These are phyloP conservation scores for Periparus ater DNA, from an alignment of 2,797 vertebrate species.

Conservation along the genomic window DNA sequence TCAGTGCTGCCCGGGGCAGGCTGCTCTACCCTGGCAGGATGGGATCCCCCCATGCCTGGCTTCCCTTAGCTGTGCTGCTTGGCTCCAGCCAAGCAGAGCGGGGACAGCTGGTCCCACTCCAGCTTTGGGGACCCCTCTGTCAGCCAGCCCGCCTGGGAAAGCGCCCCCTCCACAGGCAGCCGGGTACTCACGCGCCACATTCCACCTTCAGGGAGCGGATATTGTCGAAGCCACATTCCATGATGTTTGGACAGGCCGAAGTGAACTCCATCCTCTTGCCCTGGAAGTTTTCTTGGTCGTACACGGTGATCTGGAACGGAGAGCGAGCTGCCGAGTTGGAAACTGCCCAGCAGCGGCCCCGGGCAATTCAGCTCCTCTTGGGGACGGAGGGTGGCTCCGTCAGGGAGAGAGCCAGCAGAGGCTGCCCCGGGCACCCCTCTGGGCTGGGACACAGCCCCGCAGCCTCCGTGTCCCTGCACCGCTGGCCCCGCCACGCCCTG, in stretches of 20 bases:
- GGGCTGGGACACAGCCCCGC: background rate
- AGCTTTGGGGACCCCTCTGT: rapidly evolving
- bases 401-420: background rate
- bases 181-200: constrained; percentile 89
- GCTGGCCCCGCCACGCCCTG: background rate
- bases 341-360: background rate
- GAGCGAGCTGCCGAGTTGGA: background rate
- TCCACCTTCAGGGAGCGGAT: constrained; percentile 94
- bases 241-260: constrained; percentile 89
- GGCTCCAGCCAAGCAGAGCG: background rate
- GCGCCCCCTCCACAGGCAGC: background rate
- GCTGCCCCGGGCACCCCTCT: background rate
- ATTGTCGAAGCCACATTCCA: constrained; percentile 89
- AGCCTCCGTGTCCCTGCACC: constrained; percentile 19
- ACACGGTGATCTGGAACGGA: constrained; percentile 87
- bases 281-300: constrained; percentile 96
- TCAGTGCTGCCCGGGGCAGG: background rate
- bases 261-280: constrained; percentile 94
- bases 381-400: background rate
- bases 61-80: background rate
- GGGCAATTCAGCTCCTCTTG: background rate
- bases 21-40: background rate
- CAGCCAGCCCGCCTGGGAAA: background rate
- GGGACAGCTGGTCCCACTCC: background rate
- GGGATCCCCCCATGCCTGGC: background rate